phyloP scores from a whole-genome alignment of 2,797 vertebrate genomes.

The Scleropages formosus region DNA sequence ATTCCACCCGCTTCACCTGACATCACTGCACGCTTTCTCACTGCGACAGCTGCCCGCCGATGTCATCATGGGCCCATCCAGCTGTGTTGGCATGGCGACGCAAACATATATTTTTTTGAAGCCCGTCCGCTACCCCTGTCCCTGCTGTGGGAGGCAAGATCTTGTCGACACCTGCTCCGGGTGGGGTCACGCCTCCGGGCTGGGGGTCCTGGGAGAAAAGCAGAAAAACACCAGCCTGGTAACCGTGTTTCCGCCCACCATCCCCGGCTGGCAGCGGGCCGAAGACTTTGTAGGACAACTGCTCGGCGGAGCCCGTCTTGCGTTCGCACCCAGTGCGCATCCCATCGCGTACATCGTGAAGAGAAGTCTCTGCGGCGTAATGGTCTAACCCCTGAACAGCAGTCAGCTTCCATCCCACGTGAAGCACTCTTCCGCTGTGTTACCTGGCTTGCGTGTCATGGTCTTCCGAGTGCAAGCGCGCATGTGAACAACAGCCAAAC shows the following conservation, averaged over 20 bases:
- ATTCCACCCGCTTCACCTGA: slow-evolving; percentile 26
- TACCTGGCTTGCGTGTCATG: slow-evolving; percentile 11
- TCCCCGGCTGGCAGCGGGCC: slow-evolving; percentile 8
- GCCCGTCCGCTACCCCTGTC: slow-evolving; percentile 33
- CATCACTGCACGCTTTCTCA: slow-evolving; percentile 25
- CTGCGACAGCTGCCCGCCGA: slow-evolving; percentile 48
- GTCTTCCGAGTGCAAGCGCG: slow-evolving; percentile 27
- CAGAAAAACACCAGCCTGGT: slow-evolving; percentile 37
- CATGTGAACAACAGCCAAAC: slow-evolving; percentile 6
- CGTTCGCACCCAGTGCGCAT: slow-evolving; percentile 38
- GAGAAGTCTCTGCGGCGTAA: not conserved
- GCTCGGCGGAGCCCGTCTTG: not conserved
- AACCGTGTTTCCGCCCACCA: slow-evolving; percentile 25
- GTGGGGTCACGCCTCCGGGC: not conserved
- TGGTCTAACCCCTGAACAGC: too few relatives aligned
- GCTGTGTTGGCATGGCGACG: slow-evolving; percentile 50
- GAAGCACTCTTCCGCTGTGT: not conserved
- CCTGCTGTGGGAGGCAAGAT: slow-evolving; percentile 40
- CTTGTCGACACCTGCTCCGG: slow-evolving; percentile 56
- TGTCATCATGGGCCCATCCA: slow-evolving; percentile 53
- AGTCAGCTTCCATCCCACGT: not conserved
- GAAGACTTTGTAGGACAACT: not conserved
- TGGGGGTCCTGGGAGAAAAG: slow-evolving; percentile 39
- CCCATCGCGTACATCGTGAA: not conserved
- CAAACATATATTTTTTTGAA: slow-evolving; percentile 39